Evolutionary conservation across 1,140 invertebrate genomes (phyloP).

Genomic region (Epicauta chinensis): DNA sequence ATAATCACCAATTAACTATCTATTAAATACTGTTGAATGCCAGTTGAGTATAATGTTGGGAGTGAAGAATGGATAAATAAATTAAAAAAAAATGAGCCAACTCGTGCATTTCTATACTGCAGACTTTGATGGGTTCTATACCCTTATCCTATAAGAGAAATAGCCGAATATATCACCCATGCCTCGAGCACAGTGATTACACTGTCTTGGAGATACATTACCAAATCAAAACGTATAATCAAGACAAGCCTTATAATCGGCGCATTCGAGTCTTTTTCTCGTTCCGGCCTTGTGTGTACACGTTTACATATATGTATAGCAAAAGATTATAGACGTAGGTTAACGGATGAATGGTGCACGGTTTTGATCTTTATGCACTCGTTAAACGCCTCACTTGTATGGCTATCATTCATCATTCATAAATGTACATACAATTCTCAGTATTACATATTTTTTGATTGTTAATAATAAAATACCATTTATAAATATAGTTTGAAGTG

Average conservation of each 20-base stretch:
- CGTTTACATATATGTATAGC: too few relatives aligned
- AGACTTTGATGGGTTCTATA: too few relatives aligned
- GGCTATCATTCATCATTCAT: conserved; percentile 14
- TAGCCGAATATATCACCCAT: conserved; percentile 28
- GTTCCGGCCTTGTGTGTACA: neutral
- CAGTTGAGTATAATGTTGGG: too few relatives aligned
- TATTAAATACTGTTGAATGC: too few relatives aligned
- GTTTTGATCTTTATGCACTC: conserved; percentile 13
- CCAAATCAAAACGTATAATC: conserved; percentile 34
- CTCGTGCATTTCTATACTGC: too few relatives aligned
- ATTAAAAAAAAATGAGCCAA: too few relatives aligned
- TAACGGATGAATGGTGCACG: neutral
- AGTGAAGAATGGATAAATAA: too few relatives aligned
- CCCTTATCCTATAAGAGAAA: neutral
- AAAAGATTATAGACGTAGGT: too few relatives aligned
- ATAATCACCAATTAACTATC: too few relatives aligned
- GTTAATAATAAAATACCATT: neutral
- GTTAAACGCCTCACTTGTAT: conserved; percentile 10
- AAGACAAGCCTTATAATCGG: conserved; percentile 28
- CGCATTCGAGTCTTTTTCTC: conserved; percentile 3
- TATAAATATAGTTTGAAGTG: too few relatives aligned
- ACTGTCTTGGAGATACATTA: conserved; percentile 32
- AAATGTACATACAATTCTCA: neutral
- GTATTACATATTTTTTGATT: neutral
- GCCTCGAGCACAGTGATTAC: conserved; percentile 29